Percentiles rank a stretch among this genome's conserved stretches.
Evolutionary conservation across 2,888 invertebrate genomes (phyloP).

Genomic region (Thalpophila matura): DNA sequence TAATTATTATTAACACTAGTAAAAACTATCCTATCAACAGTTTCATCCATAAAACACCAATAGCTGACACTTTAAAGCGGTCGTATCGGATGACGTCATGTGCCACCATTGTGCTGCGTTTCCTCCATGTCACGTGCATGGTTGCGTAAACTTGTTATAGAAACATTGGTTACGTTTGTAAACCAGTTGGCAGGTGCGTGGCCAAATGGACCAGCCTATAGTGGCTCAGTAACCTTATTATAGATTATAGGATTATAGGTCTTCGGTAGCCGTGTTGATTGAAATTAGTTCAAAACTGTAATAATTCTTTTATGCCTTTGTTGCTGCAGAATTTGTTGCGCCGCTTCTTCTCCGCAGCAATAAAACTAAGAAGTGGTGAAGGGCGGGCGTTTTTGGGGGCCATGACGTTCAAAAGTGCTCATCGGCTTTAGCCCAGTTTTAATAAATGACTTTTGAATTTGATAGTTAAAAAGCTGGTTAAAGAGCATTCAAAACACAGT

Average conservation of each 20-base stretch:
- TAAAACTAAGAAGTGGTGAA: too few relatives aligned
- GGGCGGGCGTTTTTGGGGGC: too few relatives aligned
- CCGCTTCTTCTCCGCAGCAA: too few relatives aligned
- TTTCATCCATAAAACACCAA: constrained; percentile 32
- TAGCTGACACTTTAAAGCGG: constrained; percentile 44
- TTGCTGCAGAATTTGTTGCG: too few relatives aligned
- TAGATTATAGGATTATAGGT: background rate
- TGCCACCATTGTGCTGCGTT: constrained; percentile 52
- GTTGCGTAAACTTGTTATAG: constrained; percentile 57
- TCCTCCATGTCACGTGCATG: constrained; percentile 56
- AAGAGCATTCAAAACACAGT: too few relatives aligned
- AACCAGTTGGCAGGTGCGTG: constrained; percentile 49
- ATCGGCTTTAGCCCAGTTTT: too few relatives aligned
- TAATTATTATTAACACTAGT: constrained; percentile 20
- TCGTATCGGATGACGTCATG: constrained; percentile 55
- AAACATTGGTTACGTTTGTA: constrained; percentile 55
- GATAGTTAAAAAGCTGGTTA: too few relatives aligned
- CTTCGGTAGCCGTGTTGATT: background rate
- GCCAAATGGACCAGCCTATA: constrained; percentile 2
- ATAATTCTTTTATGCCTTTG: too few relatives aligned
- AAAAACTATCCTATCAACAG: constrained; percentile 22
- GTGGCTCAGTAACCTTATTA: background rate
- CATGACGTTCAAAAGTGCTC: too few relatives aligned
- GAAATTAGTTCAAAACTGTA: too few relatives aligned
- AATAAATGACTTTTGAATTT: too few relatives aligned